Evolutionary conservation across 2,797 vertebrate species (phyloP).

Genomic region (Coracias cyanogaster): DNA sequence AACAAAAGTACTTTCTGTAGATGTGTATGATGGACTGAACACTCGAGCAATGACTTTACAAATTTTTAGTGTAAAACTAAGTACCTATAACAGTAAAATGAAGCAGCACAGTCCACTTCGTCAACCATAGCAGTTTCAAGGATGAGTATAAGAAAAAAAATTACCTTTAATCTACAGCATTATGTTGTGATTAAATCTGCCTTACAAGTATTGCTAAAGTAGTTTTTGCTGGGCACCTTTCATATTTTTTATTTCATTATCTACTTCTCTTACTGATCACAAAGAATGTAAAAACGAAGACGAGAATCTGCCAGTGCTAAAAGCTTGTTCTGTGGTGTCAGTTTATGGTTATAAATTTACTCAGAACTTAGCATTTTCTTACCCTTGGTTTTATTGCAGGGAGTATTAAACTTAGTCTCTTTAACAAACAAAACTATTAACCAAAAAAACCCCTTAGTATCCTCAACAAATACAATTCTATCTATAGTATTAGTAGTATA

Average conservation of each 20-base stretch:
- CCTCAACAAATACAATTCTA: not conserved
- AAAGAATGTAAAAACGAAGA: not conserved
- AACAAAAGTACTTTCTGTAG: not conserved
- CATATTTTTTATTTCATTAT: not conserved
- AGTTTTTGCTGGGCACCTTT: not conserved
- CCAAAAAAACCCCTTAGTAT: not conserved
- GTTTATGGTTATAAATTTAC: not conserved
- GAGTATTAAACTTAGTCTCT: not conserved
- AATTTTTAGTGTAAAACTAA: not conserved
- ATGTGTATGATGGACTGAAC: not conserved
- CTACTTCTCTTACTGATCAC: not conserved
- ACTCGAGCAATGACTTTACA: not conserved
- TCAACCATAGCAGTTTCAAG: not conserved
- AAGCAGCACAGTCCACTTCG: not conserved
- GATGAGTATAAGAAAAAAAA: not conserved
- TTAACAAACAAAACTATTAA: not conserved
- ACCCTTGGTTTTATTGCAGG: not conserved
- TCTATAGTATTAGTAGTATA: not conserved
- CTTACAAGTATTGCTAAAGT: not conserved
- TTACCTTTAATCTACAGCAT: not conserved
- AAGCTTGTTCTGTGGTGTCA: not conserved
- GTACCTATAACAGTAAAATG: not conserved
- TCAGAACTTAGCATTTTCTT: not conserved
- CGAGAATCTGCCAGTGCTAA: not conserved
- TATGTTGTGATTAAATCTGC: not conserved